Evolutionary conservation across 2,888 invertebrate species (phyloP), one percentile per base, ranked within the genome.

Genomic region (Plemyria rubiginata): DNA sequence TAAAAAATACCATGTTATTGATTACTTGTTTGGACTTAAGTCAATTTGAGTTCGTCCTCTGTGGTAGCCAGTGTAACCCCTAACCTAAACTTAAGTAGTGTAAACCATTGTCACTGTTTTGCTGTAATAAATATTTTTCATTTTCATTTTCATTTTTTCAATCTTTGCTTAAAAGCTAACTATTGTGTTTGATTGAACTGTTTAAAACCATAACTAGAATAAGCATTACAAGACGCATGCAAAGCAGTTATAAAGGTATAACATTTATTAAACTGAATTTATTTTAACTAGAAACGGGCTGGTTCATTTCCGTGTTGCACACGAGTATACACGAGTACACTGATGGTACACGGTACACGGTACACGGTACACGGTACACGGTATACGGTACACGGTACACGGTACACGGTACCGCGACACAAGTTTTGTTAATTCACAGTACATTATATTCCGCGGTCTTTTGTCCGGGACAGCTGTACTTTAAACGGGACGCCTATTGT

Each of bases 401-500:
- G 48, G 29, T 6, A 32, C 49, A 29, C 50, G 9, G 50, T 16
- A 38, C 50, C 48, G 54, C 12, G n/a, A 45, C 51, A 50, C 54
- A 54, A 54, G 62, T 45, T 60, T 54, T 57, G 62, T 62, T 62
- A 59, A 65, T 65, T 64, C 66, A 41, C 52, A 49, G 67, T 54
- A 59, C 62, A 66, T 62, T 66, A 58, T 59, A 50, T 60, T 58
- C 53, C 49, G 32, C 62, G 67, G 65, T 60, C 69, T 67, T 60
- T 75, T 72, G 74, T 74, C 57, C 60, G 48, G 68, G 65, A 72
- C 72, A 71, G 67, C 62, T 70, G 74, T 70, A 73, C 66, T 71
- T 73, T 71, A 67, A 71, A 74, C 68, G 59, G 74, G 70, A 71
- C 70, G 66, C 57, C 70, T 70, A 73, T 76, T 75, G 77, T 76